These are phyloP conservation scores for Sebastes steindachneri DNA, from an alignment of 2,797 vertebrate species.

Conservation along the genomic window DNA sequence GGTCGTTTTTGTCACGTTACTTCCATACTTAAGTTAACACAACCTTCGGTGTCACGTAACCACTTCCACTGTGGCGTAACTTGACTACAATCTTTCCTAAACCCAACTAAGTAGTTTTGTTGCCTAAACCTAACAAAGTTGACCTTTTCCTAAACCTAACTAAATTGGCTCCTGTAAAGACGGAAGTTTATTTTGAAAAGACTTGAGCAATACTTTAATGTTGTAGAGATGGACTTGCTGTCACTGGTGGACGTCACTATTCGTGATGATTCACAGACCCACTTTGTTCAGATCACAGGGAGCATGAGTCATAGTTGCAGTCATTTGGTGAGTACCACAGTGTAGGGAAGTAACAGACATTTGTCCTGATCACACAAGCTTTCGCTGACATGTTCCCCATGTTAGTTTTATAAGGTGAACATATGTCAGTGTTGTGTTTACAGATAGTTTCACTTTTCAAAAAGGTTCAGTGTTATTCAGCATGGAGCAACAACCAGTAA, in stretches of 20 bases:
- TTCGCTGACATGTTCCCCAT: background rate
- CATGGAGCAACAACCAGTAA: background rate
- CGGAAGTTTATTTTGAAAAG: too few species aligned
- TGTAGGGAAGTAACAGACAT: background rate
- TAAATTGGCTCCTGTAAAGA: too few species aligned
- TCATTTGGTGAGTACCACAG: background rate
- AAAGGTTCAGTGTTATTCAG: background rate
- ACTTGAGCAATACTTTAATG: background rate
- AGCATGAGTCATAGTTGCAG: slow-evolving; percentile 1
- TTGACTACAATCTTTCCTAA: too few species aligned
- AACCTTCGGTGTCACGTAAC: too few species aligned
- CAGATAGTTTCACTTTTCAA: background rate
- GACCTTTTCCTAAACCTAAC: too few species aligned
- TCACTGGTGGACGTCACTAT: slow-evolving; percentile 4
- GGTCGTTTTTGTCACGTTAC: too few species aligned
- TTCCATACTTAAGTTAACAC: too few species aligned
- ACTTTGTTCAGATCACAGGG: slow-evolving; percentile 9
- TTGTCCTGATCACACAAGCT: background rate
- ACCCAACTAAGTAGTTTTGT: too few species aligned
- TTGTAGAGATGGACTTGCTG: background rate
- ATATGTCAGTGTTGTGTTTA: background rate
- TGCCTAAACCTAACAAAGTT: too few species aligned
- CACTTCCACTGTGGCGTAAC: too few species aligned
- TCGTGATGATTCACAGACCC: slow-evolving; percentile 22
- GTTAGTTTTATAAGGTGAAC: background rate